Evolutionary conservation across 2,888 invertebrate species (phyloP), one percentile per base, ranked within the genome.

Genomic region (Camptogramma bilineatum): DNA sequence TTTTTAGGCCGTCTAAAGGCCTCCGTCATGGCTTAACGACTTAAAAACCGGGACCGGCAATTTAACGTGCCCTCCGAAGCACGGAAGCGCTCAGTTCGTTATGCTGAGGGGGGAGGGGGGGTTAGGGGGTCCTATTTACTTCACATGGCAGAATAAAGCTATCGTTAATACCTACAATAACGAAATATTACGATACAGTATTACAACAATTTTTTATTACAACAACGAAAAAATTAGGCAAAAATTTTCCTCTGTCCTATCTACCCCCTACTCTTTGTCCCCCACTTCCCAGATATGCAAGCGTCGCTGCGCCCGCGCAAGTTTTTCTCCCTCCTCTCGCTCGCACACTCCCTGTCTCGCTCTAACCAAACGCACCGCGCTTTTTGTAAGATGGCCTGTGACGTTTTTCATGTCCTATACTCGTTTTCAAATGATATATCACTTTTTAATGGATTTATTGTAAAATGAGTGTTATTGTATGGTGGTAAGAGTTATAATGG

Each of bases 351-450:
- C 18, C 74, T 28, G 19, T 85, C 88, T 75, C 84, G 4, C 66
- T 89, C 87, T 50, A 69, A 79, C 85, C 89, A 90, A 81, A 90
- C 80, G 83, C 69, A 64, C 90, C 90, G 90, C 87, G 51, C 62
- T 88, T 88, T 88, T 87, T 87, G 82, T 80, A 4, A 24, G 19
- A 50, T 48, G 61, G 54, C 48, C 42, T 62, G 69, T 62, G 77
- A 70, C 69, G 78, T 81, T 81, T 82, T 82, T 80, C 82, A 79
- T 81, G 78, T 64, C 52, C 53, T n/a, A 52, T 57, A 66, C 74
- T 44, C 46, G 72, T 68, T 73, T 70, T 47, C 51, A 51, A 28
- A 44, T n/a, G 51, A 10, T 42, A 9, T 19, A 21, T 48, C 48
- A 48, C 48, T 21, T 10, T 10, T 4, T 21, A 48, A 5, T 1